Base-by-base conservation (phyloP, 2,113 vertebrate species). In the Nesogale talazaci region DNA sequence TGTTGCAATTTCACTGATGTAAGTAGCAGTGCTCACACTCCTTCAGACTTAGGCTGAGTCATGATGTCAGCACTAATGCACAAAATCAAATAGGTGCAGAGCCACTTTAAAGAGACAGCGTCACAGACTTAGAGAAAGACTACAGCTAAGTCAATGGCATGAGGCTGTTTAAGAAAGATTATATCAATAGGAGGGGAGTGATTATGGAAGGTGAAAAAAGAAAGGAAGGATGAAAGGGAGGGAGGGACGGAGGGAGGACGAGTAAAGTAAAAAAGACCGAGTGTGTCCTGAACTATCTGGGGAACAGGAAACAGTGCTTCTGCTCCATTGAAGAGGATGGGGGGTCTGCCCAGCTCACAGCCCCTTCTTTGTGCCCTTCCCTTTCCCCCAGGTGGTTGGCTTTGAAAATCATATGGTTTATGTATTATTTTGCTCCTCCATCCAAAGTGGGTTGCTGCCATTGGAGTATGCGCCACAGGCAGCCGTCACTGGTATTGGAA, bases 51-150 rank as follows among this genome's bases (percentile, higher is more conserved):
- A 91, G 57, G 86, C 70, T 91, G 61, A 91, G 77, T 92, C 63
- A 70, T 91, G 91, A 56, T 31, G 83, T 61, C 86, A 90, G 79
- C 22, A 81, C 38, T 69, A 94, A 84, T 82, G 36, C 69, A 38
- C 83, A 83, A 92, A 95, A 86, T 91, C 36, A 91, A 92, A 84
- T 80, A 65, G 20, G 63, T 67, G 52, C 22, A 38, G 86, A 90
- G 86, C 88, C 56, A 94, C 22, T 86, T 76, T 89, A 61, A 89
- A 94, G 67, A 86, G 69, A 75, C 25, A 20, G 20, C 85, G 19
- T 74, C 74, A 74, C 80, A 52, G 46, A 6, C 46, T 10, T 52
- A 52, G 46, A 52, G 46, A 52, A 12, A 52, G 46, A 52, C 10
- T 52, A 52, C 14, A 52, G 46, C 46, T 5, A 52, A 52, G 14